Evolutionary conservation across 1,140 invertebrate species (phyloP).

Genomic region (Paramacrobiotus metropolitanus): DNA sequence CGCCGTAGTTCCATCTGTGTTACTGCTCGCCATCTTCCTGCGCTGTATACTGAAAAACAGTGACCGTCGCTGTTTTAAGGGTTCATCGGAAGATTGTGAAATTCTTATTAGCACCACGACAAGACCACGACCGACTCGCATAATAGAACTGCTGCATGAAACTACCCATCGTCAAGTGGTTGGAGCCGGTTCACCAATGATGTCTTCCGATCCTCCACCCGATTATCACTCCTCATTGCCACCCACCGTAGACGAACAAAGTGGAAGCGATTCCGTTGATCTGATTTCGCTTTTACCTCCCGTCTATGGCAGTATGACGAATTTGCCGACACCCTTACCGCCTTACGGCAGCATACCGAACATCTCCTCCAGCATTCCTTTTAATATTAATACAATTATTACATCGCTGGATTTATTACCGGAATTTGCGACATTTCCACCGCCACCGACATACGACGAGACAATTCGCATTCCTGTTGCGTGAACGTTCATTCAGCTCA

Average conservation of each 20-base stretch:
- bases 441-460: background rate
- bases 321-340: no score
- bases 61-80: constrained; percentile 1
- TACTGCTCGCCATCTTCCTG: background rate
- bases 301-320: background rate
- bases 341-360: no score
- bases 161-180: background rate
- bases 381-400: background rate
- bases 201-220: no score
- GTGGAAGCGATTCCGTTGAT: no score
- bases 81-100: background rate
- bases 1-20: background rate
- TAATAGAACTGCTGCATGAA: background rate
- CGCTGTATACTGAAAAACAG: background rate
- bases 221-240: background rate
- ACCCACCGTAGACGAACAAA: no score
- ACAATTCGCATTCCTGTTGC: no score
- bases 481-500: no score
- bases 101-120: background rate
- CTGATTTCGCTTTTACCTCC: no score
- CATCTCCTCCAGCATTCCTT: no score
- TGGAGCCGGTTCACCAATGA: no score
- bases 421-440: background rate
- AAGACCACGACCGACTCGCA: background rate
- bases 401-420: background rate